Evolutionary conservation across 2,113 vertebrate genomes (phyloP), one percentile per base, ranked within the genome.

Genomic region (Gila orcuttii): DNA sequence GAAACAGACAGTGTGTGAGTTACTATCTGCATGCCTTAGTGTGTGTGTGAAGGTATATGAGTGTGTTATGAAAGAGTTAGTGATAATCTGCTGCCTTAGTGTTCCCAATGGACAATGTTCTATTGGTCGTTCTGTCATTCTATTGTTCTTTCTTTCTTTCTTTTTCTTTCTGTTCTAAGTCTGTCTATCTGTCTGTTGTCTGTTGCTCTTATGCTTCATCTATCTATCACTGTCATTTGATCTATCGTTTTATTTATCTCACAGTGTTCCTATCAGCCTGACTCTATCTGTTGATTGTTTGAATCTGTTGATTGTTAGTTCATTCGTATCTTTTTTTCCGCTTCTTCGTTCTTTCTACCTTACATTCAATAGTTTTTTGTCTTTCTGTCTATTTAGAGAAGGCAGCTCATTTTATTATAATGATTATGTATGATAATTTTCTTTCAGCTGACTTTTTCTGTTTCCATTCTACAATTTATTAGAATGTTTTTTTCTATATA

Each of bases 1-100:
- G 90, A 84, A 0, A n/a, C 17, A 69, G 55, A 64, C 78, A 12
- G 39, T 89, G 87, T 90, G 76, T 90, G 69, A 90, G 83, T 62
- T 66, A 89, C 59, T 88, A 66, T 88, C 66, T 88, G 84, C 79
- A 64, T 73, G 60, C 82, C 64, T 57, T 66, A 86, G 87, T 81
- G 82, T 81, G 82, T 81, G 82, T 86, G 80, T 80, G 83, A 86
- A 76, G 68, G 25, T 86, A 82, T 82, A 60, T 45, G 81, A 84
- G 68, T 79, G 64, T 73, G 52, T 79, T 79, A 74, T 83, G 33
- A 79, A 84, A 55, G 66, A 79, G 36, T 42, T 71, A 10, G 68
- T 42, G 33, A 39, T 11, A 71, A 71, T 33, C 19, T 39, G 33
- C 19, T 71, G 19, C 33, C 68, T 42, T 42, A 71, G 9, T 42